Percentiles rank a stretch among this genome's conserved stretches.
These are phyloP conservation scores for Epinotia bilunana DNA, from an alignment of 2,888 invertebrate genomes.

Conservation along the genomic window DNA sequence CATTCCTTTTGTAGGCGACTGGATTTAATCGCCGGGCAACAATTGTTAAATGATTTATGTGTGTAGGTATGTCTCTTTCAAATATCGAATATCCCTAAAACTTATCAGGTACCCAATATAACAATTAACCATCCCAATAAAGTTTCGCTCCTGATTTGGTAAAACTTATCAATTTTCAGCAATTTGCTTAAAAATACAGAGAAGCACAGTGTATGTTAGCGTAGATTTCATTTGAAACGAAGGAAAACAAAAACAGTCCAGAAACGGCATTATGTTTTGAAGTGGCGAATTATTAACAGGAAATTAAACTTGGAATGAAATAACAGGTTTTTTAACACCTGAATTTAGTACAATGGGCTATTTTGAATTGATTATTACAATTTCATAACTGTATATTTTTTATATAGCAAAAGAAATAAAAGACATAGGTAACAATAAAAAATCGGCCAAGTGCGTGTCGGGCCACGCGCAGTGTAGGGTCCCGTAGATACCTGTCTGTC, in stretches of 20 bases:
- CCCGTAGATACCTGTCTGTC: no score
- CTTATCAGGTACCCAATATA: no score
- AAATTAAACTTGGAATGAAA: neutral
- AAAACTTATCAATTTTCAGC: neutral
- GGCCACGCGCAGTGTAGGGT: no score
- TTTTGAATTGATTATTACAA: neutral
- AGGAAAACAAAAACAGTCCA: neutral
- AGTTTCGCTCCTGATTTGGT: neutral
- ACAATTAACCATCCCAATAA: neutral
- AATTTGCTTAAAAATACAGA: neutral
- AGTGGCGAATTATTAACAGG: slow-evolving; percentile 7
- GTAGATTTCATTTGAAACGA: neutral
- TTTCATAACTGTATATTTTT: no score
- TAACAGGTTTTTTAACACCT: neutral
- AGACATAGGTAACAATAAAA: no score
- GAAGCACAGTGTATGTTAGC: neutral
- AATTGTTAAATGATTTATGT: no score
- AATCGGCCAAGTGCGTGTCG: no score
- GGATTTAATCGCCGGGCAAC: no score
- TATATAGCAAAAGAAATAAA: no score
- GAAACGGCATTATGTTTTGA: neutral
- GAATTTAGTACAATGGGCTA: neutral
- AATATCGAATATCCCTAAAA: no score
- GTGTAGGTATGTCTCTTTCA: no score
- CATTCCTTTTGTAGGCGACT: no score